Evolutionary conservation across 2,113 vertebrate species (phyloP), one percentile per base, ranked within the genome.

Genomic region (Illadopsis cleaveri): DNA sequence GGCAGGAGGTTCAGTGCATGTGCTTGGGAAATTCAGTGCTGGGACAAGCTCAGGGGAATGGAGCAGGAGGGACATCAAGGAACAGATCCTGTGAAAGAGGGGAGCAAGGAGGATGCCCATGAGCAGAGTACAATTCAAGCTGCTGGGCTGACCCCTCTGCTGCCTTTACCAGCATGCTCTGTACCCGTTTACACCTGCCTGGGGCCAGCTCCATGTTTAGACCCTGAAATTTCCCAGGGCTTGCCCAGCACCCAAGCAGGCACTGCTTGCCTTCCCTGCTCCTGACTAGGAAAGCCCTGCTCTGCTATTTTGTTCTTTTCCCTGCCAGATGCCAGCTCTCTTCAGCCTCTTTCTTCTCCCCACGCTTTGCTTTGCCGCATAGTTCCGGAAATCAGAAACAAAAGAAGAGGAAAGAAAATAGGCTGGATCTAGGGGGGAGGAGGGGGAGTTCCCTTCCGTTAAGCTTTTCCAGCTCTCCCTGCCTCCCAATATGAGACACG

Each of bases 281-380:
- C 78, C 70, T 31, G 48, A 78, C 82, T 10, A 28, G 88, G 66
- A 48, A 69, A 93, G 16, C 76, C 47, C 68, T 45, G 86, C 86
- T 86, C 91, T 9, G 71, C 82, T 86, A 83, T 93, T 95, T 95
- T 95, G 96, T 92, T 86, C 95, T 94, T 96, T 96, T 96, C 95
- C 95, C 96, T 95, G 96, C 94, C 95, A 95, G 96, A 96, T 95
- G 94, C 94, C 96, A 96, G 94, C 82, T 95, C 93, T 56, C 95
- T 75, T 89, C 95, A 94, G 57, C 83, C 89, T 95, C 71, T 96
- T 93, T 96, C 89, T 92, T 94, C 92, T 92, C 94, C 94, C 88
- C 82, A 69, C 12, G 72, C 93, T 96, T 93, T 86, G 96, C 91
- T 95, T 95, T 83, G 89, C 96, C 16, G 93, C 95, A 89, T 83